Conservation (phyloP, 2,113 vertebrate genomes). For the Clupea harengus region DNA sequence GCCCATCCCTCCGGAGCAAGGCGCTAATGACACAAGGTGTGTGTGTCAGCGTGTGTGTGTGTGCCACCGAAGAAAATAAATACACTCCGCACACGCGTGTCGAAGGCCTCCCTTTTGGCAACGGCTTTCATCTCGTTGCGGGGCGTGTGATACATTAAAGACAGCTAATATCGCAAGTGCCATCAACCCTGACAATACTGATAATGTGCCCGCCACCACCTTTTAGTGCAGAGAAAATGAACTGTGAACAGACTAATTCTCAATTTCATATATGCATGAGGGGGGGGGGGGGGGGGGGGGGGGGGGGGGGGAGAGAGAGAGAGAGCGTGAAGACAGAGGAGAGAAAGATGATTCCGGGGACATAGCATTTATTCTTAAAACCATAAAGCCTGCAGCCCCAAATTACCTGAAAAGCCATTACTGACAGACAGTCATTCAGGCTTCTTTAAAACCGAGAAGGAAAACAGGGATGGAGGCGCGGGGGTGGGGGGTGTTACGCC, state of each 20-base stretch:
- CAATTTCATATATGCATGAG: not conserved
- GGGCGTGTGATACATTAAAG: not conserved
- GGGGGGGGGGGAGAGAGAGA: not conserved
- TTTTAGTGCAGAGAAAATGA: not conserved
- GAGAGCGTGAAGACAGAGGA: not conserved
- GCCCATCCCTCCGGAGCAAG: constrained; percentile 61
- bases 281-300: not conserved
- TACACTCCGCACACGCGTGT: too few relatives aligned
- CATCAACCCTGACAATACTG: not conserved
- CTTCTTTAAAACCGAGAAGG: not conserved
- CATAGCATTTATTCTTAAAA: not conserved
- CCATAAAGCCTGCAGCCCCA: not conserved
- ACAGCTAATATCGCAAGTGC: not conserved
- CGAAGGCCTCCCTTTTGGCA: not conserved
- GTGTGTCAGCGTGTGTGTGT: not conserved
- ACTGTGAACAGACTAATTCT: constrained; percentile 7
- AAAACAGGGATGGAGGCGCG: not conserved
- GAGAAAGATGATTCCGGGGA: not conserved
- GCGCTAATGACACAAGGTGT: constrained; percentile 48
- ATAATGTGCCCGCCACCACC: not conserved
- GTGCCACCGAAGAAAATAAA: too few relatives aligned
- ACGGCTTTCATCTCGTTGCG: not conserved
- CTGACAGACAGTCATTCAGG: not conserved
- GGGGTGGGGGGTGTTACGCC: not conserved
- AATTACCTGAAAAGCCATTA: constrained; percentile 9